Evolutionary conservation across 2,888 invertebrate genomes (phyloP).

Genomic region (Himalopsyche japonica): DNA sequence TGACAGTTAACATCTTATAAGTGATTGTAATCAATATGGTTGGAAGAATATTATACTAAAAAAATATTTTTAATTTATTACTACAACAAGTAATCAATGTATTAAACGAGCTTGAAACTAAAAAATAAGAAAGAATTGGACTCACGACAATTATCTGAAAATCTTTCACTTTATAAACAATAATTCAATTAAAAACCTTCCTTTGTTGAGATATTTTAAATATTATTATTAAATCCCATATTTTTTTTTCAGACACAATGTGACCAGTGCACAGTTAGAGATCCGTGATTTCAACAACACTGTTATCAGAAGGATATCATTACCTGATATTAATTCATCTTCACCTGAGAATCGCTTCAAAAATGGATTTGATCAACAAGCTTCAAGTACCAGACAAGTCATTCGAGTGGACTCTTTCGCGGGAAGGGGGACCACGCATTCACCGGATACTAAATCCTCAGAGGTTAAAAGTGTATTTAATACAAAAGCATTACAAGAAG

Average conservation of each 20-base stretch:
- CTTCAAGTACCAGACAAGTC: neutral
- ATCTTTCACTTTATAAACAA: no score
- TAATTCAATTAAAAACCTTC: no score
- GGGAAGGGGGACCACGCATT: neutral
- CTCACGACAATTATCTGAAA: no score
- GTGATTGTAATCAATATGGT: no score
- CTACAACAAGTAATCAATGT: no score
- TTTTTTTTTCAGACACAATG: constrained; percentile 52
- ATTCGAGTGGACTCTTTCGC: constrained; percentile 7
- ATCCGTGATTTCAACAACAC: constrained; percentile 53
- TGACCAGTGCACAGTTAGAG: constrained; percentile 57
- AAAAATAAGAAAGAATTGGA: no score
- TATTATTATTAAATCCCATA: no score
- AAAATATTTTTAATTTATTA: no score
- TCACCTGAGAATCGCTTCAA: neutral
- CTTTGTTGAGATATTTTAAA: no score
- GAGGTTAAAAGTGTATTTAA: constrained; percentile 13
- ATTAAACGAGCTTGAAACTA: no score
- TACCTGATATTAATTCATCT: constrained; percentile 46
- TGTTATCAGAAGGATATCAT: constrained; percentile 52
- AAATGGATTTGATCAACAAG: neutral
- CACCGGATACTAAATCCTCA: constrained; percentile 6
- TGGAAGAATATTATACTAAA: no score
- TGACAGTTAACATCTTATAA: no score
- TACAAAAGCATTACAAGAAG: constrained; percentile 23